phyloP scores from a whole-genome alignment of 2,113 vertebrate species.

The Vireo altiloquus region DNA sequence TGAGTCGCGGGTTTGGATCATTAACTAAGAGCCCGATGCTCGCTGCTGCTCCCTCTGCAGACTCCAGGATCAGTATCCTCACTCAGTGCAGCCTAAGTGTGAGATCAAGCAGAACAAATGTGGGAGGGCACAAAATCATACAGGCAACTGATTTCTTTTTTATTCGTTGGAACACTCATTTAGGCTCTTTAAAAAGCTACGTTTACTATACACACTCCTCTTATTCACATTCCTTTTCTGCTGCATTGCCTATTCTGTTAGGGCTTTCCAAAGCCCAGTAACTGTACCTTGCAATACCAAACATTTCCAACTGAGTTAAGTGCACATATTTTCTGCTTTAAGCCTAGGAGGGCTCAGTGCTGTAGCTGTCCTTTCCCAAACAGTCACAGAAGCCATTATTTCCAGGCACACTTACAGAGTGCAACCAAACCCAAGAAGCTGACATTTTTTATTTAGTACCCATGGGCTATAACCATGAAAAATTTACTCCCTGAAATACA shows the following conservation, averaged over 20 bases:
- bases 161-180: not conserved
- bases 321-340: not conserved
- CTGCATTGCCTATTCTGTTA: not conserved
- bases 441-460: conserved; percentile 70
- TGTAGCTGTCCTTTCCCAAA: not conserved
- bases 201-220: not conserved
- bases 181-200: not conserved
- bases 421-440: conserved; percentile 40
- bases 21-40: not conserved
- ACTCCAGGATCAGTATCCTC: not conserved
- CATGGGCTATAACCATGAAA: conserved; percentile 59
- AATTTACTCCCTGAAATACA: conserved; percentile 60
- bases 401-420: conserved; percentile 9
- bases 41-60: not conserved
- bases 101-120: conserved; percentile 5
- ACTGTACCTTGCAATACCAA: not conserved
- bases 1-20: not conserved
- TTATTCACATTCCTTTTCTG: not conserved
- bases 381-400: conserved; percentile 36
- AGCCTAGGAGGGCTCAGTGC: not conserved
- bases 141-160: not conserved
- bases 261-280: not conserved
- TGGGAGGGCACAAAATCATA: conserved; percentile 5
- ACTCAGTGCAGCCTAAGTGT: not conserved
- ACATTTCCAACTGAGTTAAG: not conserved